These are phyloP conservation scores for Eretmocerus hayati DNA, from an alignment of 2,888 invertebrate genomes.

Conservation along the genomic window DNA sequence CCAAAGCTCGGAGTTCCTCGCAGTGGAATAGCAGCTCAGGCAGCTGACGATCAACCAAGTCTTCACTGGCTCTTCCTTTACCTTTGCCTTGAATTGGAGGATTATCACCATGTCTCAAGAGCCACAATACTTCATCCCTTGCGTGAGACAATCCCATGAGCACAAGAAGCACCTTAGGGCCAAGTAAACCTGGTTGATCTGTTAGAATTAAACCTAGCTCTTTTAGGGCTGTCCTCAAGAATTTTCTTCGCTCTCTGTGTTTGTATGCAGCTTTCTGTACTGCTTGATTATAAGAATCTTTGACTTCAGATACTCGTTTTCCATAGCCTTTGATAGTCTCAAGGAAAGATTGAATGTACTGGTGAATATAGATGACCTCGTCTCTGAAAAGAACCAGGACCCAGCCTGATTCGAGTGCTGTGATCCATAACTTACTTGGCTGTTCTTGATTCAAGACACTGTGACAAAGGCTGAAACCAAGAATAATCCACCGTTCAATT, in stretches of 20 bases:
- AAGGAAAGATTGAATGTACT: conserved; percentile 86
- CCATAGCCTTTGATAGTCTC: conserved; percentile 92
- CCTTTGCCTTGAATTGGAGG: conserved; percentile 76
- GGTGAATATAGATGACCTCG: conserved; percentile 93
- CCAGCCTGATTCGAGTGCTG: conserved; percentile 89
- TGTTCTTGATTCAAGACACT: conserved; percentile 74
- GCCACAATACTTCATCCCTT: conserved; percentile 95
- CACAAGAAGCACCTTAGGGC: conserved; percentile 93
- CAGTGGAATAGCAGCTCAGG: conserved; percentile 97
- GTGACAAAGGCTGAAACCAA: conserved; percentile 88
- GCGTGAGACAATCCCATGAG: conserved; percentile 94
- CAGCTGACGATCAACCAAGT: conserved; percentile 88
- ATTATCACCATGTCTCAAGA: conserved; percentile 92
- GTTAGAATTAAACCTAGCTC: conserved; percentile 92
- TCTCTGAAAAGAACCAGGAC: conserved; percentile 91
- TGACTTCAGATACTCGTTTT: conserved; percentile 90
- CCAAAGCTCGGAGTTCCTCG: conserved; percentile 90
- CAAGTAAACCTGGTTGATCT: conserved; percentile 95
- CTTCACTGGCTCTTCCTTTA: conserved; percentile 84
- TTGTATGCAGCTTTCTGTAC: conserved; percentile 84
- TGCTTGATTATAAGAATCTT: conserved; percentile 87
- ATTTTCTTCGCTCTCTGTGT: conserved; percentile 93
- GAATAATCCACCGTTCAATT: conserved; percentile 95
- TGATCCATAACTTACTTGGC: conserved; percentile 83
- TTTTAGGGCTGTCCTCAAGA: conserved; percentile 88